Percentiles rank a stretch among this genome's conserved stretches.
phyloP scores from a whole-genome alignment of 2,888 invertebrate genomes.

The Oegoconia quadripuncta region DNA sequence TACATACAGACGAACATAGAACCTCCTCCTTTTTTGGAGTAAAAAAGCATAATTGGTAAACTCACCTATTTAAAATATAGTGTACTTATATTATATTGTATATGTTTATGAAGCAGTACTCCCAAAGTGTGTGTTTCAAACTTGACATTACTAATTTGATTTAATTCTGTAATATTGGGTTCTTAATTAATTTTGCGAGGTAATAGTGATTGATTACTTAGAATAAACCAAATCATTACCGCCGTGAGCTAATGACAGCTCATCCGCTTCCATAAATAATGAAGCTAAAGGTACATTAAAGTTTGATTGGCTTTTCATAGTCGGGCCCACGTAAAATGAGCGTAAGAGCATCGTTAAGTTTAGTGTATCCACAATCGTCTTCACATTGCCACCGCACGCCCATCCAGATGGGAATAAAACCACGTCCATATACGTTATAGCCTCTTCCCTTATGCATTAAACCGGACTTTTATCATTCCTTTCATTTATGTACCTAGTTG shows the following conservation, averaged over 20 bases:
- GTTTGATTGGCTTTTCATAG: slow-evolving; percentile 69
- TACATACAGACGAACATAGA: too few species aligned
- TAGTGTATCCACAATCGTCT: slow-evolving; percentile 56
- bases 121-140: too few species aligned
- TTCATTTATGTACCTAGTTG: slow-evolving; percentile 21
- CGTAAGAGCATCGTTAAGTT: slow-evolving; percentile 56
- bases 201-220: too few species aligned
- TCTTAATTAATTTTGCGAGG: too few species aligned
- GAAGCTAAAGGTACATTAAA: slow-evolving; percentile 51
- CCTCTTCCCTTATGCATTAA: slow-evolving; percentile 40
- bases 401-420: slow-evolving; percentile 43
- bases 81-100: too few species aligned
- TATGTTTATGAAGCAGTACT: too few species aligned
- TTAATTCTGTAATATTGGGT: too few species aligned
- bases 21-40: too few species aligned
- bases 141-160: too few species aligned
- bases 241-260: slow-evolving; percentile 13
- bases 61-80: too few species aligned
- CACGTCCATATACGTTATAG: slow-evolving; percentile 26
- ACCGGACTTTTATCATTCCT: slow-evolving; percentile 41
- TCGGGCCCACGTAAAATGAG: slow-evolving; percentile 27
- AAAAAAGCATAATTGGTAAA: too few species aligned
- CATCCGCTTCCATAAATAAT: slow-evolving; percentile 39
- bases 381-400: slow-evolving; percentile 41
- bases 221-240: too few species aligned